Evolutionary conservation across 2,113 vertebrate species (phyloP).

Genomic region (Syngnathus scovelli): DNA sequence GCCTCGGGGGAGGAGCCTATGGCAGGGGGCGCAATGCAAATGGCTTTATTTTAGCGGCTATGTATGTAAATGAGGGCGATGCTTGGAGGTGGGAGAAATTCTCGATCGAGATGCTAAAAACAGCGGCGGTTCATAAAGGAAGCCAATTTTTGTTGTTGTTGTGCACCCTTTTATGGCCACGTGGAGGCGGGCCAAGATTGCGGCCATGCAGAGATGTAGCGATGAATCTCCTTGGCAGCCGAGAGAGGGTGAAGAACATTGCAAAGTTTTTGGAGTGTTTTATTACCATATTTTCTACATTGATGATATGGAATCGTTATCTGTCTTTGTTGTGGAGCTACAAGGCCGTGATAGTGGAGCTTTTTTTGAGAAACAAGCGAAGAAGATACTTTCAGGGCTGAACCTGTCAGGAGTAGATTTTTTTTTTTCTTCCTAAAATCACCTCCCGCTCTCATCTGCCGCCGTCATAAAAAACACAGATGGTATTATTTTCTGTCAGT

Average conservation of each 20-base stretch:
- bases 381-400: constrained; percentile 26
- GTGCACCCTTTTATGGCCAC: constrained; percentile 30
- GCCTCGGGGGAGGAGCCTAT: constrained; percentile 18
- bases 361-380: constrained; percentile 33
- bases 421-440: constrained; percentile 25
- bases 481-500: constrained; percentile 57
- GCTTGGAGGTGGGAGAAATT: constrained; percentile 5
- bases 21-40: constrained; percentile 10
- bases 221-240: constrained; percentile 45
- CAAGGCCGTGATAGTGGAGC: background rate
- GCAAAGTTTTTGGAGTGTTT: constrained; percentile 32
- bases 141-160: constrained; percentile 22
- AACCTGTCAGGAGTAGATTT: constrained; percentile 40
- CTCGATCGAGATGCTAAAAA: constrained; percentile 33
- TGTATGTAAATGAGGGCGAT: background rate
- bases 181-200: constrained; percentile 35
- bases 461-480: constrained; percentile 50
- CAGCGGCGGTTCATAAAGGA: constrained; percentile 27
- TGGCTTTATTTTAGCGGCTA: constrained; percentile 16
- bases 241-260: constrained; percentile 32
- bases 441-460: constrained; percentile 25
- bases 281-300: constrained; percentile 53
- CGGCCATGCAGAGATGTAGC: constrained; percentile 24
- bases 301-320: constrained; percentile 33
- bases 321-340: constrained; percentile 39